Base-by-base conservation (phyloP, 2,888 invertebrate species). In the Tridacna gigas region DNA sequence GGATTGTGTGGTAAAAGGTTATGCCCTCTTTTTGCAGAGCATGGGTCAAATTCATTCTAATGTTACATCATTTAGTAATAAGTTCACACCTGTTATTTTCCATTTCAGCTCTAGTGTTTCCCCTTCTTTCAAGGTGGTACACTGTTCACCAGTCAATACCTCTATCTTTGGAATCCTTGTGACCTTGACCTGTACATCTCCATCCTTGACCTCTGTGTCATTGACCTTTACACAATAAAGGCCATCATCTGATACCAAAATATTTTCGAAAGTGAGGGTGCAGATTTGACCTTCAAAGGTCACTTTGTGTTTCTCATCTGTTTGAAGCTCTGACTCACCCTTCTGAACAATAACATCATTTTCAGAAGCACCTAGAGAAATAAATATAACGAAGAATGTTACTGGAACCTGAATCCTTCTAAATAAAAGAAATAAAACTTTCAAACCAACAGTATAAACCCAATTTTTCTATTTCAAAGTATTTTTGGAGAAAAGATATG, bases 201-300 rank as follows among this genome's bases (percentile, higher is more conserved):
- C 75, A 63, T 63, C 47, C 47, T 63, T 48, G 45, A 63, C 45
- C 47, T 75, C 22, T 22, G 77, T 28, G 51, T 51, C 66, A 26
- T 77, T 65, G 51, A 77, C 56, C 66, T 69, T 69, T 15, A 77
- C 61, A 45, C 69, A 20, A 28, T 77, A 77, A 22, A 60, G 13
- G 15, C 69, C 77, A 9, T 67, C 47, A 69, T 77, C 77, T 18
- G 26, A 25, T 25, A 18, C 51, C 56, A 60, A 56, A 69, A 51
- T 60, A 0, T 37, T 11, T 9, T 77, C 77, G 63, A 77, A 67
- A 48, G 71, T 18, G n/a, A 71, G 60, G 18, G 56, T 61, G 63
- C 69, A 77, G 37, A 61, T 71, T 7, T 71, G 56, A 45, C 77
- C 71, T 37, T 77, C 77, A 77, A 69, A 69, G 47, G 77, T 69